These are phyloP conservation scores for Phania funesta DNA, from an alignment of 2,888 invertebrate genomes.

Conservation along the genomic window DNA sequence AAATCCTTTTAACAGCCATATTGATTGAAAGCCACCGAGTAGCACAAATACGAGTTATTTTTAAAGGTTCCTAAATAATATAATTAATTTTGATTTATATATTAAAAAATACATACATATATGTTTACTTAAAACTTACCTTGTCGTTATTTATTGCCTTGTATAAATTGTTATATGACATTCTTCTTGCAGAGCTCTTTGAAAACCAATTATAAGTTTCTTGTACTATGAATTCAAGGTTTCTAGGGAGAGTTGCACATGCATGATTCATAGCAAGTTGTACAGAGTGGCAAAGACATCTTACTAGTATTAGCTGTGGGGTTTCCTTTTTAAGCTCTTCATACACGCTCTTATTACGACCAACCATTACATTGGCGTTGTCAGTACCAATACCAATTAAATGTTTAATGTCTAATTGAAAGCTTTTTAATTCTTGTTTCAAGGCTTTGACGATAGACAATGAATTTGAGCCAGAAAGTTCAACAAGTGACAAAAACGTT, in stretches of 20 bases:
- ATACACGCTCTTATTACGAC: not conserved
- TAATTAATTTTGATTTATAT: not conserved
- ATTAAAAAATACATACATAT: not conserved
- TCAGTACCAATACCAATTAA: conserved; percentile 5
- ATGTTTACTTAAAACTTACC: not conserved
- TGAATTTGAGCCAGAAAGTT: not conserved
- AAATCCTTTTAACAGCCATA: not conserved
- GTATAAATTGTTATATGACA: not conserved
- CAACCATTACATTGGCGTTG: conserved; percentile 4
- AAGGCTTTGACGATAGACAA: not conserved
- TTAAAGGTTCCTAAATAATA: not conserved
- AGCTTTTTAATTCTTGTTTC: not conserved
- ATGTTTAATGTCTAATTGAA: not conserved
- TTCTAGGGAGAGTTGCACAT: not conserved
- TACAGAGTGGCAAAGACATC: not conserved
- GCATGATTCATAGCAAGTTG: not conserved
- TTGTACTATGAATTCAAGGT: not conserved
- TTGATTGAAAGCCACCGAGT: not conserved
- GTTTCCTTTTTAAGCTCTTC: not conserved
- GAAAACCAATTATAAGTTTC: not conserved
- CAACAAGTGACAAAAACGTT: conserved; percentile 4
- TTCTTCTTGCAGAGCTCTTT: not conserved
- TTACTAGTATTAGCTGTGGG: not conserved
- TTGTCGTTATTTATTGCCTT: not conserved
- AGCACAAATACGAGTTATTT: not conserved